These are phyloP conservation scores for Halesus radiatus DNA, from an alignment of 1,140 invertebrate species.

Conservation along the genomic window DNA sequence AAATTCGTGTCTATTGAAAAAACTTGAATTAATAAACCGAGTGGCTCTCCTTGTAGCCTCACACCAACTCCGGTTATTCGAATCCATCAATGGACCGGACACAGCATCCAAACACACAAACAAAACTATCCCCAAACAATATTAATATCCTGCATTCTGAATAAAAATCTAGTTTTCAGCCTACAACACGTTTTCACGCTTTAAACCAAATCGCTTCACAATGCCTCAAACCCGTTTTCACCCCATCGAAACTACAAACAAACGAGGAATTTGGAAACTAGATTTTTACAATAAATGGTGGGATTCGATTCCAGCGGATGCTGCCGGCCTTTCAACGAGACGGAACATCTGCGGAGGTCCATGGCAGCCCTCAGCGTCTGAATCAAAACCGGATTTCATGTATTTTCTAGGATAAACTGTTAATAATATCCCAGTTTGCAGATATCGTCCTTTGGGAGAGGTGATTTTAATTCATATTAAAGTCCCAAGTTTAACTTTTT, in stretches of 20 bases:
- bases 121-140: constrained; percentile 25
- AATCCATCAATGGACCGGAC: constrained; percentile 47
- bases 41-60: neutral
- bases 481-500: too few relatives aligned
- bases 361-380: neutral
- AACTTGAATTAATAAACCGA: neutral
- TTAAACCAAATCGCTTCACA: neutral
- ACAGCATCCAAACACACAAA: constrained; percentile 46
- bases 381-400: constrained; percentile 25
- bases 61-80: constrained; percentile 43
- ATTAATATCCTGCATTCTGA: constrained; percentile 24
- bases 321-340: constrained; percentile 25
- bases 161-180: constrained; percentile 14
- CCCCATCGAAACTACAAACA: constrained; percentile 6
- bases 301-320: constrained; percentile 43
- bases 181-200: constrained; percentile 48
- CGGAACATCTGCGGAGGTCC: constrained; percentile 41
- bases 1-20: too few relatives aligned
- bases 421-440: neutral
- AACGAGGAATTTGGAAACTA: constrained; percentile 37
- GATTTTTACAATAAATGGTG: constrained; percentile 48
- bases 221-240: constrained; percentile 49
- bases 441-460: neutral
- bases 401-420: neutral
- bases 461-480: neutral